These are phyloP conservation scores for Phenganax subtilis DNA, from an alignment of 92 coral and sea anemone species.

Conservation along the genomic window DNA sequence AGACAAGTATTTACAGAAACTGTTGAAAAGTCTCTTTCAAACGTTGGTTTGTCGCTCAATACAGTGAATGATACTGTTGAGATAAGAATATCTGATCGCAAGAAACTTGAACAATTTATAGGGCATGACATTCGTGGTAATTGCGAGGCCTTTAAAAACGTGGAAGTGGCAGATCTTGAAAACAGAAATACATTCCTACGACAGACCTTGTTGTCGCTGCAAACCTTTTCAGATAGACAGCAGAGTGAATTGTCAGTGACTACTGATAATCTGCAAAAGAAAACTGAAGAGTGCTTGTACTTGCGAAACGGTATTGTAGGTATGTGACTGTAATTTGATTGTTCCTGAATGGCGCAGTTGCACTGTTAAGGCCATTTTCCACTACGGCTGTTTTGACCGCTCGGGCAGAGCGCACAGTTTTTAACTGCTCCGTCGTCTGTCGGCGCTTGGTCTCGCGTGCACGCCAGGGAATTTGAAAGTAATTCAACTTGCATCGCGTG, in stretches of 20 bases:
- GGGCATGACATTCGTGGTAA: background rate
- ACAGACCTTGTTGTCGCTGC: background rate
- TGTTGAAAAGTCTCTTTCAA: slow-evolving; percentile 8
- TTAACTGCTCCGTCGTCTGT: too few relatives aligned
- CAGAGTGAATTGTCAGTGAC: background rate
- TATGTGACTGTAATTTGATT: background rate
- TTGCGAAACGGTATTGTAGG: background rate
- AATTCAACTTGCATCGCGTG: too few relatives aligned
- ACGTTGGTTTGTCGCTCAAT: slow-evolving; percentile 27
- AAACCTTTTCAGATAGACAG: slow-evolving; percentile 8
- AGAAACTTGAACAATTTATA: background rate
- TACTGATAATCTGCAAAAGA: slow-evolving; percentile 3
- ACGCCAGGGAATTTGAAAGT: too few relatives aligned
- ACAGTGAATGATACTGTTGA: background rate
- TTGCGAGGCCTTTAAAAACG: background rate
- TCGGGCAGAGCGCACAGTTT: too few relatives aligned
- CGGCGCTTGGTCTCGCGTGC: too few relatives aligned
- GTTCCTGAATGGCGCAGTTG: slow-evolving; percentile 5
- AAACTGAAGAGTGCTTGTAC: slow-evolving; percentile 20
- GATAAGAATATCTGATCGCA: background rate
- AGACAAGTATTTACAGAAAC: slow-evolving; percentile 4
- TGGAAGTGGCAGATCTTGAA: background rate
- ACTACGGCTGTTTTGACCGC: too few relatives aligned
- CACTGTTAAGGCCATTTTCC: background rate
- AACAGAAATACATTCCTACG: background rate